A percentile compares a stretch with the other conserved stretches of the same genome.
These are phyloP conservation scores for Heliconius hermathena DNA, from an alignment of 1,140 invertebrate species.

Conservation along the genomic window DNA sequence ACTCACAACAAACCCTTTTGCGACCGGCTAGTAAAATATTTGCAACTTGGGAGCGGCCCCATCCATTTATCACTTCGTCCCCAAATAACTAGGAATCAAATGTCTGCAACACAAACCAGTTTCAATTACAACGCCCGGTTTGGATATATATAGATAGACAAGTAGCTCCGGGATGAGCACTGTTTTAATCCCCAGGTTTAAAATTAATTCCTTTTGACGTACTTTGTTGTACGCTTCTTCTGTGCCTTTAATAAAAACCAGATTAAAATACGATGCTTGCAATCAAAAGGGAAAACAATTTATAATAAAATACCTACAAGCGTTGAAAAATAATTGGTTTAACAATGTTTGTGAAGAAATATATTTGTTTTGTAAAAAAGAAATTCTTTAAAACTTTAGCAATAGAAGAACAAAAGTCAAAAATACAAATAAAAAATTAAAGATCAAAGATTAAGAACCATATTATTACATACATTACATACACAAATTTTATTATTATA, in stretches of 20 bases:
- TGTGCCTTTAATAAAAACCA: slow-evolving; percentile 30
- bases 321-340: slow-evolving; percentile 5
- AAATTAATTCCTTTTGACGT: slow-evolving; percentile 63
- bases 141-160: slow-evolving; percentile 20
- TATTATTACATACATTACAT: no score
- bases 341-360: slow-evolving; percentile 4
- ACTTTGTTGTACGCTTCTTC: slow-evolving; percentile 34
- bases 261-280: slow-evolving; percentile 27
- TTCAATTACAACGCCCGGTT: slow-evolving; percentile 32
- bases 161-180: slow-evolving; percentile 45
- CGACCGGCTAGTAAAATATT: slow-evolving; percentile 16
- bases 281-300: slow-evolving; percentile 21
- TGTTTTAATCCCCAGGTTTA: slow-evolving; percentile 63
- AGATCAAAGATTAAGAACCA: no score
- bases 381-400: not conserved
- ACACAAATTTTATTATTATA: no score
- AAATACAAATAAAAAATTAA: not conserved
- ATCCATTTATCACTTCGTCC: slow-evolving; percentile 17
- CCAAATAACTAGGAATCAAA: slow-evolving; percentile 31
- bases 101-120: slow-evolving; percentile 22
- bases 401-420: not conserved
- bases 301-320: not conserved
- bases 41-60: slow-evolving; percentile 1
- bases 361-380: not conserved
- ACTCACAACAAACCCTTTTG: slow-evolving; percentile 17